Evolutionary conservation across 2,888 invertebrate species (phyloP).

Genomic region (Acheta domesticus): DNA sequence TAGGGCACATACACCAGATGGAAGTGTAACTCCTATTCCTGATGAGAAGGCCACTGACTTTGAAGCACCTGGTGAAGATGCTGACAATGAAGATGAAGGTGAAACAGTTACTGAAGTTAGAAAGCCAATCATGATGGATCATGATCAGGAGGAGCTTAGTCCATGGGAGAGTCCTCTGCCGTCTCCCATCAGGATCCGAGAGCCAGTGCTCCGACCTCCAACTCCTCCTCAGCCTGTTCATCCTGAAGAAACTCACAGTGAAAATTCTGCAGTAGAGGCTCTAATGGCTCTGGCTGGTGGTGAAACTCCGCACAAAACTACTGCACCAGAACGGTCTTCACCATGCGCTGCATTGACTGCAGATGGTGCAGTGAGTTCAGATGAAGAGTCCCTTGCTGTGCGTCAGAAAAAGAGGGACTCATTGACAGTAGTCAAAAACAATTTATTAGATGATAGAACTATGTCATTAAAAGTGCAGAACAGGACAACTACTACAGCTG

Average conservation of each 20-base stretch:
- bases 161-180: background rate
- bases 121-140: too few species aligned
- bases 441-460: conserved; percentile 25
- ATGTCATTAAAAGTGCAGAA: conserved; percentile 28
- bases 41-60: conserved; percentile 36
- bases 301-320: conserved; percentile 39
- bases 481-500: conserved; percentile 19
- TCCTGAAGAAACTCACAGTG: conserved; percentile 34
- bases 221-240: background rate
- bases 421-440: conserved; percentile 4
- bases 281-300: conserved; percentile 46
- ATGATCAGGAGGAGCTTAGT: background rate
- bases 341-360: background rate
- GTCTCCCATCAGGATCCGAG: background rate
- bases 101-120: conserved; percentile 40
- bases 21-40: conserved; percentile 43
- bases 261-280: conserved; percentile 47
- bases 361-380: conserved; percentile 23
- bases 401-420: conserved; percentile 24
- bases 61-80: conserved; percentile 26
- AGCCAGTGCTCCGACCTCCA: background rate
- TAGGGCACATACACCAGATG: conserved; percentile 44
- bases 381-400: conserved; percentile 20
- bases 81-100: conserved; percentile 31
- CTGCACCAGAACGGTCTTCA: conserved; percentile 39